Evolutionary conservation across 2,797 vertebrate genomes (phyloP), one percentile per base, ranked within the genome.

Genomic region (Dicrostonyx torquatus): DNA sequence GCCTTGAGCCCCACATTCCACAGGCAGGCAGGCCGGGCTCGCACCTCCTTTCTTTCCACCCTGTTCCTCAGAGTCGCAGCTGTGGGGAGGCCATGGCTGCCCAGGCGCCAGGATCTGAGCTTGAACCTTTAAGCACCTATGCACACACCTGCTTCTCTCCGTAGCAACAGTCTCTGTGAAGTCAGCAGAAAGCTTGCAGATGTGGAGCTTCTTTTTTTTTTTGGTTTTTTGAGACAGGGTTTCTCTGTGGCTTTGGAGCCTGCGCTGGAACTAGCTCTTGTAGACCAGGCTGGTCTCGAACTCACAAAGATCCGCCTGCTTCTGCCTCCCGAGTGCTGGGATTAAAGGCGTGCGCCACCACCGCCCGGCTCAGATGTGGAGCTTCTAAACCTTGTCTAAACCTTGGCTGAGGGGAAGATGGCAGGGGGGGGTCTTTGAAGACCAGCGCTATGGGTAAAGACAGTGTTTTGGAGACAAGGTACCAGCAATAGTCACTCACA

Each of bases 281-380:
- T n/a, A n/a, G n/a, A n/a, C n/a, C n/a, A n/a, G n/a, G n/a, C n/a
- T n/a, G n/a, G n/a, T n/a, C n/a, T n/a, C n/a, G n/a, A n/a, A n/a
- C n/a, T n/a, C n/a, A n/a, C n/a, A n/a, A n/a, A n/a, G n/a, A n/a
- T n/a, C n/a, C n/a, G n/a, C n/a, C n/a, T n/a, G n/a, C n/a, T n/a
- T n/a, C n/a, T n/a, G n/a, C n/a, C n/a, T n/a, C n/a, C n/a, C n/a
- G n/a, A n/a, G n/a, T n/a, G n/a, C n/a, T n/a, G n/a, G n/a, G n/a
- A n/a, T n/a, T n/a, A n/a, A n/a, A n/a, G n/a, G n/a, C n/a, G n/a
- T n/a, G n/a, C n/a, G n/a, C n/a, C n/a, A n/a, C n/a, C n/a, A n/a
- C n/a, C n/a, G n/a, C n/a, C n/a, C n/a, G n/a, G n/a, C n/a, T n/a
- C 29, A 58, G 55, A 26, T 0, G 0, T 4, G 0, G 2, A 22